Conservation (phyloP, 2,797 vertebrate species). For the Clarias platycephalus region DNA sequence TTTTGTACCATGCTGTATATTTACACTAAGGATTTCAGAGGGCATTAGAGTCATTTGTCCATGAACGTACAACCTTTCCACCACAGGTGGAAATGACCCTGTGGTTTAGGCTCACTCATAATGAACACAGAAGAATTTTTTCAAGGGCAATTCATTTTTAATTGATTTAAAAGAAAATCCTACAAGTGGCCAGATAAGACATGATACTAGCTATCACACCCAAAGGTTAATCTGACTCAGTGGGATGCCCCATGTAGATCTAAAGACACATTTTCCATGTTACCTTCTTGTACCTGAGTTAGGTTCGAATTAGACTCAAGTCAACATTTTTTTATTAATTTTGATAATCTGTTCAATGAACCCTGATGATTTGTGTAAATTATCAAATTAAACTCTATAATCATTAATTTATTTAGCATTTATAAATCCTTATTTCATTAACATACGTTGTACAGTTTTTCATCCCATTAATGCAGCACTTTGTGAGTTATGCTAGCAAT, state of each 20-base stretch:
- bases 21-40: neutral
- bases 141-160: neutral
- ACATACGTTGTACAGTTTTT: neutral
- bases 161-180: neutral
- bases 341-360: neutral
- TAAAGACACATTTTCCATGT: constrained; percentile 14
- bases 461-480: neutral
- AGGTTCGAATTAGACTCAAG: neutral
- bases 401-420: neutral
- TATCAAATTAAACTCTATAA: neutral
- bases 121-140: neutral
- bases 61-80: neutral
- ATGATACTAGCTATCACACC: neutral
- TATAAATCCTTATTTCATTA: neutral
- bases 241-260: constrained; percentile 18
- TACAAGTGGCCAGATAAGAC: neutral
- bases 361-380: neutral
- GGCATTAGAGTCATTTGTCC: neutral
- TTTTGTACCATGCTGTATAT: neutral
- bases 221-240: constrained; percentile 33
- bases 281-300: neutral
- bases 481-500: neutral
- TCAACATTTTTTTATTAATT: neutral
- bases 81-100: neutral
- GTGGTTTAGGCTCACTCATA: neutral